Conservation (phyloP, 2,797 vertebrate genomes). For the Centroberyx gerrardi region DNA sequence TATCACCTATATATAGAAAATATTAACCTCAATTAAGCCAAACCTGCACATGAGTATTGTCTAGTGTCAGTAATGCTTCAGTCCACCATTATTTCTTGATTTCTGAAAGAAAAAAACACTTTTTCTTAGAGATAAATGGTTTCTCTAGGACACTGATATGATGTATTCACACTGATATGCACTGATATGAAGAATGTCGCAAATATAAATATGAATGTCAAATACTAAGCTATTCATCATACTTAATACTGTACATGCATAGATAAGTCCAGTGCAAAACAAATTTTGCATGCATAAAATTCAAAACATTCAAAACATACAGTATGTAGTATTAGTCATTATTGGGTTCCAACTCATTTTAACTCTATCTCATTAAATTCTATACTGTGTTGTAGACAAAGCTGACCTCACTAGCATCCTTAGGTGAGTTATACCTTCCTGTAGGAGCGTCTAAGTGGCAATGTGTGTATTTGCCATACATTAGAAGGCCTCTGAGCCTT, state of each 20-base stretch:
- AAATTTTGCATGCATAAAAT: neutral
- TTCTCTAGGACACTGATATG: too few species aligned
- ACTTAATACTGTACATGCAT: neutral
- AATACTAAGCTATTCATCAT: neutral
- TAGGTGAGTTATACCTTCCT: conserved; percentile 34
- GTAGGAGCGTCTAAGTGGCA: conserved; percentile 41
- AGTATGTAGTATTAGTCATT: too few species aligned
- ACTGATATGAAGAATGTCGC: too few species aligned
- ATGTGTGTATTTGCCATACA: conserved; percentile 57
- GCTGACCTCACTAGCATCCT: conserved; percentile 42
- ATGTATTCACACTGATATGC: too few species aligned
- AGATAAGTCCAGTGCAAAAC: neutral
- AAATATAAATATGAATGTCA: too few species aligned
- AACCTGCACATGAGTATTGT: too few species aligned
- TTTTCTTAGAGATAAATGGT: too few species aligned
- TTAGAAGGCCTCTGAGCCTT: conserved; percentile 55
- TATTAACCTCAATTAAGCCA: too few species aligned
- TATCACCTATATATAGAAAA: too few species aligned
- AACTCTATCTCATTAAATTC: conserved; percentile 16
- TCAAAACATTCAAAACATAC: neutral
- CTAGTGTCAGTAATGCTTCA: too few species aligned
- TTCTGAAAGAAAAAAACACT: too few species aligned
- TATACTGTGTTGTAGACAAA: conserved; percentile 41
- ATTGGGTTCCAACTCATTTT: neutral
- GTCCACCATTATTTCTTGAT: too few species aligned